These are phyloP conservation scores for Pachyrhynchus sulphureomaculatus DNA, from an alignment of 1,140 invertebrate genomes.

Conservation along the genomic window DNA sequence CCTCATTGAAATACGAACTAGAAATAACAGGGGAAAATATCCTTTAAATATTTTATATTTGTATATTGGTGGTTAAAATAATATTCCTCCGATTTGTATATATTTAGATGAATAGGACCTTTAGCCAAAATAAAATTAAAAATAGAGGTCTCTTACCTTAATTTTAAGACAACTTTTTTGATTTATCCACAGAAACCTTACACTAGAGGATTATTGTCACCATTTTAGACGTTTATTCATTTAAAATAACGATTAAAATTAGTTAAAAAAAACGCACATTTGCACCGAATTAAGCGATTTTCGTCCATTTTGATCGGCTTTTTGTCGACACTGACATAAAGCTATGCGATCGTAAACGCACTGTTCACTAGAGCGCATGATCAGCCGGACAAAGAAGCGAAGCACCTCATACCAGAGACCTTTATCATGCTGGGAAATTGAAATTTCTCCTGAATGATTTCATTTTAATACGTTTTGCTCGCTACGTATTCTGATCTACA, in stretches of 20 bases:
- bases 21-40: no score
- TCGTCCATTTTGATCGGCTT: slow-evolving; percentile 22
- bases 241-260: slow-evolving; percentile 36
- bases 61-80: no score
- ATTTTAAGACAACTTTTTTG: slow-evolving; percentile 23
- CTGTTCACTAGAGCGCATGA: slow-evolving; percentile 17
- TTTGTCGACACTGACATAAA: slow-evolving; percentile 25
- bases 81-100: no score
- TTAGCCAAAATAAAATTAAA: slow-evolving; percentile 9
- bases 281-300: slow-evolving; percentile 25
- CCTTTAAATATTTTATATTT: no score
- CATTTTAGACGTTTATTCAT: slow-evolving; percentile 40
- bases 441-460: no score
- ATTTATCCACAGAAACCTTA: slow-evolving; percentile 27
- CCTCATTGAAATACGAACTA: no score
- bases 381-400: slow-evolving; percentile 12
- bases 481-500: no score
- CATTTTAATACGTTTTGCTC: no score
- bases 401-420: background rate
- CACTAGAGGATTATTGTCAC: slow-evolving; percentile 41
- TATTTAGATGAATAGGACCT: no score
- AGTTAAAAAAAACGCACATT: slow-evolving; percentile 32
- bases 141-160: slow-evolving; percentile 17
- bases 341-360: slow-evolving; percentile 12
- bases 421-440: background rate